Base-by-base conservation (phyloP, 2,797 vertebrate genomes). In the Spheniscus humboldti region DNA sequence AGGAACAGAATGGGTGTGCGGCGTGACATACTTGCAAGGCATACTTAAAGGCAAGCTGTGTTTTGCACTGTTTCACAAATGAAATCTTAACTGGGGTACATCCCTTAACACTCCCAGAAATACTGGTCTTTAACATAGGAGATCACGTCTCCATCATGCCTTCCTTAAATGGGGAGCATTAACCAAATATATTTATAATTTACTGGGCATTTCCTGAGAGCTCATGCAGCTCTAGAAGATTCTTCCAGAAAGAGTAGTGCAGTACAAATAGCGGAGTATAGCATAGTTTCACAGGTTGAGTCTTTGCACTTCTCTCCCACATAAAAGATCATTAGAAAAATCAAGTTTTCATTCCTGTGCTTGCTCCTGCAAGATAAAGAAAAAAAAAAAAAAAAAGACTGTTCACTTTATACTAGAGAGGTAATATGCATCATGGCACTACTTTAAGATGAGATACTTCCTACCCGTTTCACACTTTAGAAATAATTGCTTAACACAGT, bases 381-480 rank as follows among this genome's bases (percentile, higher is more conserved):
- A 27, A 41, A 13, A 15, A 33, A 63, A 35, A 57, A 68, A 60
- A 37, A 43, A 48, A 78, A 72, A 64, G 13, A n/a, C 56, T 60
- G 39, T 94, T 92, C 80, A 68, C 71, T 85, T 90, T 47, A 60
- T 74, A 75, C 72, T 7, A 3, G 63, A 87, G 93, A 96, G 75
- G 68, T 95, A 94, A 64, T 62, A 63, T 94, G 87, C 89, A 94
- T 95, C 85, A 86, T 67, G 91, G 82, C 82, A 72, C 88, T 90
- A 18, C 87, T 94, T 96, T 94, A 72, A 97, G 91, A 95, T 88
- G 94, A 94, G 82, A 78, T 84, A 30, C 91, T 96, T 97, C 89
- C 82, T 92, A 87, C 92, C 94, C 93, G n/a, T 97, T 98, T 97
- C 62, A 76, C 85, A 94, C 96, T 97, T 97, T 91, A 94, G 95